These are phyloP conservation scores for Dicaeum eximium DNA, from an alignment of 2,113 vertebrate genomes.

Conservation along the genomic window DNA sequence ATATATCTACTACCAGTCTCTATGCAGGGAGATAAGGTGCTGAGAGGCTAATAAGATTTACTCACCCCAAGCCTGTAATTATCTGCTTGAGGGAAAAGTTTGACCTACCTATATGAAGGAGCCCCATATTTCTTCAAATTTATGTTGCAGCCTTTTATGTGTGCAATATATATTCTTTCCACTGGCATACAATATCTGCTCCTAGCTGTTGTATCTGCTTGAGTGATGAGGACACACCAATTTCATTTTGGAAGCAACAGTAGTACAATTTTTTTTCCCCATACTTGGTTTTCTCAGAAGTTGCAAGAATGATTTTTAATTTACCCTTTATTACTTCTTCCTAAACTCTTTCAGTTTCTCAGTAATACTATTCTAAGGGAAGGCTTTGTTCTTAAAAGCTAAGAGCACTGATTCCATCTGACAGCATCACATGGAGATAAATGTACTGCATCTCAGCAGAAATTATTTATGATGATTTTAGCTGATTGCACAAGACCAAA, in stretches of 20 bases:
- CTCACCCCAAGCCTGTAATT: constrained; percentile 76
- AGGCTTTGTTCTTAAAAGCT: constrained; percentile 32
- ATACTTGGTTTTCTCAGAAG: constrained; percentile 30
- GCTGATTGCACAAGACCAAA: constrained; percentile 10
- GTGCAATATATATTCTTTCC: constrained; percentile 69
- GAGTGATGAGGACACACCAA: constrained; percentile 54
- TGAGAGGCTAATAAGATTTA: constrained; percentile 79
- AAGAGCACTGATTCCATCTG: constrained; percentile 31
- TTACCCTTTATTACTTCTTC: constrained; percentile 54
- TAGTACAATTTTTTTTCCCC: constrained; percentile 19
- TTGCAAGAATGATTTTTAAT: constrained; percentile 43
- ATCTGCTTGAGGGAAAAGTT: constrained; percentile 79
- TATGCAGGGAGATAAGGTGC: constrained; percentile 64
- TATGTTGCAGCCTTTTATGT: constrained; percentile 69
- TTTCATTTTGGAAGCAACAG: constrained; percentile 49
- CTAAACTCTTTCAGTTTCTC: constrained; percentile 35
- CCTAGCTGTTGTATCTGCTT: constrained; percentile 56
- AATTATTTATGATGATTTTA: constrained; percentile 39
- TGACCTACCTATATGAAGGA: constrained; percentile 76
- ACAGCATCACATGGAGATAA: constrained; percentile 36
- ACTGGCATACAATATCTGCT: constrained; percentile 62
- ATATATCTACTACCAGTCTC: constrained; percentile 58
- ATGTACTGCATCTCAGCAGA: constrained; percentile 21
- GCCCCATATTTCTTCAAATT: constrained; percentile 77
- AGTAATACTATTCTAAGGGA: background rate